phyloP scores from a whole-genome alignment of 64 coral and sea anemone genomes.

The Anthopleura sola region DNA sequence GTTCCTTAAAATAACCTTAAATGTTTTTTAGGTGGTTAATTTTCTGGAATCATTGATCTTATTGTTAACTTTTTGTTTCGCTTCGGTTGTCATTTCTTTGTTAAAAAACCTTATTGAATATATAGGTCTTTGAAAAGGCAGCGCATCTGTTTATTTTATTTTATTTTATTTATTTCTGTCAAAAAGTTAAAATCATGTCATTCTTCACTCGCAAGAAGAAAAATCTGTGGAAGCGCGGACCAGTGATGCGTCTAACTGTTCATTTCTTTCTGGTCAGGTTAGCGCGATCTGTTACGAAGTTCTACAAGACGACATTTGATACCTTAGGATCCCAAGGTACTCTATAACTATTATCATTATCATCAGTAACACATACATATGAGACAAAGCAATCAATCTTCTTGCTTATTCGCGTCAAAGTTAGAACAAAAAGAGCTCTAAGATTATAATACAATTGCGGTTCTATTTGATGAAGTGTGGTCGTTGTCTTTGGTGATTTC shows the following conservation, averaged over 20 bases:
- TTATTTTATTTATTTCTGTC: too few relatives aligned
- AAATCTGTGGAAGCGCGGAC: not conserved
- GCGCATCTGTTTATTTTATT: too few relatives aligned
- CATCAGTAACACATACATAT: not conserved
- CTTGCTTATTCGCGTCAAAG: not conserved
- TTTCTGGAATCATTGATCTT: too few relatives aligned
- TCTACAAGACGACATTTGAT: not conserved
- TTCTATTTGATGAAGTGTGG: not conserved
- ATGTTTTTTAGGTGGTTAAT: too few relatives aligned
- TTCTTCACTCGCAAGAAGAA: not conserved
- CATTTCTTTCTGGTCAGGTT: too few relatives aligned
- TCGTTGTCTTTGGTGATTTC: too few relatives aligned
- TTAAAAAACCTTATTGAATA: too few relatives aligned
- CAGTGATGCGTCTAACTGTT: too few relatives aligned
- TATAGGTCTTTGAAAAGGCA: too few relatives aligned
- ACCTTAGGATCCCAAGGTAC: not conserved
- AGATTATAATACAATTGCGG: not conserved
- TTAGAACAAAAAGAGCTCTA: not conserved
- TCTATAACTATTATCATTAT: not conserved
- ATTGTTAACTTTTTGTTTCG: too few relatives aligned
- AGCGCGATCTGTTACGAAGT: not conserved
- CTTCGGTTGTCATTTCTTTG: too few relatives aligned
- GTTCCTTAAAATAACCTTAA: not conserved
- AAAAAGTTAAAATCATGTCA: too few relatives aligned
- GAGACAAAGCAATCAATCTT: slow-evolving; percentile 11